These are phyloP conservation scores for Campoplex nolae DNA, from an alignment of 2,888 invertebrate species.

Conservation along the genomic window DNA sequence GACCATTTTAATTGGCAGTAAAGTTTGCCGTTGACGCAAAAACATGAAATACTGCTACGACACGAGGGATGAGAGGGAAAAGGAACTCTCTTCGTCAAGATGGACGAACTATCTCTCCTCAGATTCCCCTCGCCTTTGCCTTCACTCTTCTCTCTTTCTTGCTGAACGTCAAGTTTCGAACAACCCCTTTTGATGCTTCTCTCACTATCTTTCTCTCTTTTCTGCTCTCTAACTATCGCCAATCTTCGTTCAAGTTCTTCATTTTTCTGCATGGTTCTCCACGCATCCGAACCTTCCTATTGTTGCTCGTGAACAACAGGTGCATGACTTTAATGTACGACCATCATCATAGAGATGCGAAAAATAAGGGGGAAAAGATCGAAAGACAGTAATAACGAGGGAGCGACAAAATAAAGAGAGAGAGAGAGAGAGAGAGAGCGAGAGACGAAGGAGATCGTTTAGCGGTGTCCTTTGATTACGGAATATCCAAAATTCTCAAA, in stretches of 20 bases:
- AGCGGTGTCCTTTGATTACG: constrained; percentile 55
- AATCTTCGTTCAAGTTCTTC: constrained; percentile 54
- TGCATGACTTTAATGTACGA: constrained; percentile 79
- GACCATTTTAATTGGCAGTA: constrained; percentile 81
- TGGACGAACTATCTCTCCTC: constrained; percentile 28
- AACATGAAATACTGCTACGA: constrained; percentile 79
- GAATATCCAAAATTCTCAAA: constrained; percentile 3
- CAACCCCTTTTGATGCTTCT: not conserved
- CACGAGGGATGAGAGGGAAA: constrained; percentile 68
- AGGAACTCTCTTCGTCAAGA: constrained; percentile 16
- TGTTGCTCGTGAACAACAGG: constrained; percentile 75
- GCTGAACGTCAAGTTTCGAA: not conserved
- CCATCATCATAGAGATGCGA: constrained; percentile 72
- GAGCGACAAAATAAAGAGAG: not conserved
- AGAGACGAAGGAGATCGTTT: not conserved
- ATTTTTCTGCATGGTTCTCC: constrained; percentile 5
- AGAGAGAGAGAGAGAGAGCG: not conserved
- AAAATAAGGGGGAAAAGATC: not conserved
- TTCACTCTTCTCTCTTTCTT: not conserved
- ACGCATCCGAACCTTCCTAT: constrained; percentile 37
- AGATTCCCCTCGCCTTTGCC: not conserved
- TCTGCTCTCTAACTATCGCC: constrained; percentile 8
- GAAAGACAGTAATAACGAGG: constrained; percentile 11
- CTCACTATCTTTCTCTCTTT: constrained; percentile 5
- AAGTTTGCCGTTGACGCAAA: constrained; percentile 79